phyloP scores from a whole-genome alignment of 2,113 vertebrate genomes.

The Beaufortia kweichowensis region DNA sequence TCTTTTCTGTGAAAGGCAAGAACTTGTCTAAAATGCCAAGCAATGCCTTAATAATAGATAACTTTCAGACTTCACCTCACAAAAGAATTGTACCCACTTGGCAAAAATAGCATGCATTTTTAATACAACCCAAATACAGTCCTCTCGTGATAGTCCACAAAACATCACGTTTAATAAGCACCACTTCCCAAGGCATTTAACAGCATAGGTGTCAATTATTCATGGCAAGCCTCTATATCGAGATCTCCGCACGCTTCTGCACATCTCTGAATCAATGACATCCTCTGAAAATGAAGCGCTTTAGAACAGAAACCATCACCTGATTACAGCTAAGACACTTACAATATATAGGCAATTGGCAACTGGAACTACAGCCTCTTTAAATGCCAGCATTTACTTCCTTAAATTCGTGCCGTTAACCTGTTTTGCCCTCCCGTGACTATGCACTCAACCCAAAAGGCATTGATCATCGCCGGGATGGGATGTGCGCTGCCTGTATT shows the following conservation, averaged over 20 bases:
- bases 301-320: background rate
- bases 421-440: constrained; percentile 19
- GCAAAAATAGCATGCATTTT: constrained; percentile 40
- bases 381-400: constrained; percentile 42
- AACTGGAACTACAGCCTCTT: constrained; percentile 19
- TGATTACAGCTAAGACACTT: constrained; percentile 9
- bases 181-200: constrained; percentile 46
- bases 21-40: constrained; percentile 10
- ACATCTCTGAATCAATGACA: constrained; percentile 21
- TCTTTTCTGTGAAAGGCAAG: constrained; percentile 5
- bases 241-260: background rate
- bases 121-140: constrained; percentile 46
- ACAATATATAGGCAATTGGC: background rate
- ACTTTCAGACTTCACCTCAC: constrained; percentile 14
- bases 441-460: constrained; percentile 7
- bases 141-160: constrained; percentile 40
- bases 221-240: constrained; percentile 29
- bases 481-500: constrained; percentile 30
- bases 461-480: constrained; percentile 41
- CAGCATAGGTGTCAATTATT: constrained; percentile 50
- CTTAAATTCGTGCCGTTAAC: constrained; percentile 30
- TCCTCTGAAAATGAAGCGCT: background rate
- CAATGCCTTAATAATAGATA: constrained; percentile 36
- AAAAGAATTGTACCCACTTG: constrained; percentile 14
- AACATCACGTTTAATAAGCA: constrained; percentile 52